A percentile compares a stretch with the other conserved stretches of the same genome.
Evolutionary conservation across 2,888 invertebrate genomes (phyloP).

Genomic region (Amphipyra berbera): DNA sequence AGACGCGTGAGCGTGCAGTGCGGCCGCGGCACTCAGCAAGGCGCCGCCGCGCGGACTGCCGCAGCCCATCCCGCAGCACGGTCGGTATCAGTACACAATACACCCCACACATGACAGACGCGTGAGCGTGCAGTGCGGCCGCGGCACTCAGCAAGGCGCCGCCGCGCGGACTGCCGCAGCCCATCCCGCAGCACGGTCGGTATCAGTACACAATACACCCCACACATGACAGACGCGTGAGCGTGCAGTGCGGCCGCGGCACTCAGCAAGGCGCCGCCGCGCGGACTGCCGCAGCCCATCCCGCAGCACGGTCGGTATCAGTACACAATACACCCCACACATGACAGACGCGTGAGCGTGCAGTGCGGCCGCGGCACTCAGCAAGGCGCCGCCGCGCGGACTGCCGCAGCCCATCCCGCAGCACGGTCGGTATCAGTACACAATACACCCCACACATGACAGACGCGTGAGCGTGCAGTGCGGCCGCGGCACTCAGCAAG

Average conservation of each 20-base stretch:
- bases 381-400: neutral
- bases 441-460: slow-evolving; percentile 73
- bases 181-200: slow-evolving; percentile 3
- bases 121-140: neutral
- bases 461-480: slow-evolving; percentile 91
- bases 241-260: neutral
- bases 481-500: slow-evolving; percentile 82
- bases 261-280: neutral
- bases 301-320: neutral
- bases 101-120: neutral
- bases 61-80: slow-evolving; percentile 24
- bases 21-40: neutral
- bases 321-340: neutral
- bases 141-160: neutral
- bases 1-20: neutral
- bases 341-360: neutral
- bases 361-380: neutral
- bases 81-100: slow-evolving; percentile 3
- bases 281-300: neutral
- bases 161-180: slow-evolving; percentile 1
- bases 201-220: neutral
- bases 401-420: neutral
- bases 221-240: neutral
- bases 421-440: neutral
- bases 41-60: slow-evolving; percentile 30